Base-by-base conservation (phyloP, 2,113 vertebrate species). In the Sisor rabdophorus region DNA sequence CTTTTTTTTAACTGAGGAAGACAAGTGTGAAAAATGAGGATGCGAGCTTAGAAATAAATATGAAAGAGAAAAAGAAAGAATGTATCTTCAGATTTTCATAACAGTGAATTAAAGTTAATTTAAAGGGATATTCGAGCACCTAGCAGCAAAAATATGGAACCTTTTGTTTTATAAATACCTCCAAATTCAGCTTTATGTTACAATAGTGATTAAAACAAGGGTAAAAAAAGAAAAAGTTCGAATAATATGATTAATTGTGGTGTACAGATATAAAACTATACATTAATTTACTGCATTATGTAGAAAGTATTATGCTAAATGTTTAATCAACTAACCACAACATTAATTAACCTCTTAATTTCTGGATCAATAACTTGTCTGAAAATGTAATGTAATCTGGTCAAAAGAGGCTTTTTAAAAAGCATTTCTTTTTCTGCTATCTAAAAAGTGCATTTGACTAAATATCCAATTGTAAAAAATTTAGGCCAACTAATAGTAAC, bases 91-190 rank as follows among this genome's bases (percentile, higher is more conserved):
- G 44, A 50, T 28, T 65, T 19, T 26, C 44, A 2, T 50, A 0
- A 69, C 65, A 20, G 55, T 47, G 22, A 59, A 30, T 56, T 19
- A 48, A 20, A 68, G 64, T 55, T 10, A 40, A 40, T 40, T 67
- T 67, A 76, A 76, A 67, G 74, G 74, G 61, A 76, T 67, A 68
- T n/a, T 76, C 22, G 11, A 47, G 53, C 63, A 44, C 30, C 36
- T 59, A 4, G 32, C 32, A 36, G 55, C 24, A 26, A 56, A 11
- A 54, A 54, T 26, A 4, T 20, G 13, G 10, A 26, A 76, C 22
- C 20, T 47, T 47, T 52, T 40, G 15, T 54, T 2, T 10, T n/a
- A 54, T 44, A 16, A 58, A 44, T 11, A 24, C 1, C 2, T 76
- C 36, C 53, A 48, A 56, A 32, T 68, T 19, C 53, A 76, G 22